phyloP scores from a whole-genome alignment of 2,888 invertebrate genomes.

The Balanococcus diminutus region DNA sequence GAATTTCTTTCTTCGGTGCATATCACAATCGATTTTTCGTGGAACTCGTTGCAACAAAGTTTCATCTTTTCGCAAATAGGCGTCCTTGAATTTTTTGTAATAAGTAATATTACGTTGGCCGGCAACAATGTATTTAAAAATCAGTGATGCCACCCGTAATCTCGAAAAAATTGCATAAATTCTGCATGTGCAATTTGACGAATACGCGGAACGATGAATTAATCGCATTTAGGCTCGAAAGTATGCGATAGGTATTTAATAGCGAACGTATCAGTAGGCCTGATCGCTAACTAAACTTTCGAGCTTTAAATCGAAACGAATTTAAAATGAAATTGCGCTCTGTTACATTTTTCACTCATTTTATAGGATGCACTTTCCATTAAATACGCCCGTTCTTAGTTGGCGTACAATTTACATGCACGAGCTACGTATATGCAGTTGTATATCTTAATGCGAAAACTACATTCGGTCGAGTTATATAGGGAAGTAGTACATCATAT shows the following conservation, averaged over 20 bases:
- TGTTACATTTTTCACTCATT: conserved; percentile 11
- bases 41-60: conserved; percentile 30
- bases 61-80: conserved; percentile 36
- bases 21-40: conserved; percentile 29
- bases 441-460: neutral
- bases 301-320: neutral
- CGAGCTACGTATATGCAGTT: neutral
- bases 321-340: neutral
- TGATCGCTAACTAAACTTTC: neutral
- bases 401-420: conserved; percentile 21
- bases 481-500: neutral
- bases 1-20: neutral
- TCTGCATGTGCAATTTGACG: neutral
- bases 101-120: conserved; percentile 42
- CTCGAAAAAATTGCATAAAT: conserved; percentile 17
- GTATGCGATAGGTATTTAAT: neutral
- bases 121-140: conserved; percentile 46
- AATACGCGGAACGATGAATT: too few relatives aligned
- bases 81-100: conserved; percentile 47
- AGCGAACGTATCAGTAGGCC: neutral
- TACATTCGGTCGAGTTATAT: neutral
- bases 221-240: neutral
- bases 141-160: neutral
- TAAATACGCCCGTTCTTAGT: neutral
- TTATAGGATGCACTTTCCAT: conserved; percentile 28